These are phyloP conservation scores for Ceratitis capitata DNA, from an alignment of 1,140 invertebrate species.

Conservation along the genomic window DNA sequence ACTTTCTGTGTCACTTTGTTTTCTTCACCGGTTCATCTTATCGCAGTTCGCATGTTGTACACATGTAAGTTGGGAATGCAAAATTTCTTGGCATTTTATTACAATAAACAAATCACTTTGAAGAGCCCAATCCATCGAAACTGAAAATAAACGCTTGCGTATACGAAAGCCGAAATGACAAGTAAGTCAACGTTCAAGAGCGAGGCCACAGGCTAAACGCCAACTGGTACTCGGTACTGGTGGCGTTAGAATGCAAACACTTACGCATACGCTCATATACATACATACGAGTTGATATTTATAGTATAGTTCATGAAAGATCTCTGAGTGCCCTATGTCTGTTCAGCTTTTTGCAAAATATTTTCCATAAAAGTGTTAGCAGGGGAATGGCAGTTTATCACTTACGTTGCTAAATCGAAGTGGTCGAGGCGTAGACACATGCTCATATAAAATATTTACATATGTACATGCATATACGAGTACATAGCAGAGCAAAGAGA, in stretches of 20 bases:
- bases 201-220: slow-evolving; percentile 3
- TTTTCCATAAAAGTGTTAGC: not conserved
- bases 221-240: slow-evolving; percentile 14
- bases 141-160: not conserved
- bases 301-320: too few relatives aligned
- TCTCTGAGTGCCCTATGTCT: not conserved
- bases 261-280: not conserved
- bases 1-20: not conserved
- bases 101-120: not conserved
- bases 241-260: not conserved
- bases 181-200: slow-evolving; percentile 17
- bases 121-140: not conserved
- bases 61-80: not conserved
- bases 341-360: not conserved
- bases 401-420: not conserved
- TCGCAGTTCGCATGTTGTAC: not conserved
- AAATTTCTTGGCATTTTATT: not conserved
- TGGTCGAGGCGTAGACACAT: not conserved
- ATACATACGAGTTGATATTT: not conserved
- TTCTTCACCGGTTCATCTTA: not conserved
- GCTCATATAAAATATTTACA: not conserved
- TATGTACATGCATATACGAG: not conserved
- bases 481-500: not conserved
- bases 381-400: not conserved
- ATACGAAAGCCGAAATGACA: not conserved